Conservation (phyloP, 2,113 vertebrate genomes). For the Butastur rufipennis region DNA sequence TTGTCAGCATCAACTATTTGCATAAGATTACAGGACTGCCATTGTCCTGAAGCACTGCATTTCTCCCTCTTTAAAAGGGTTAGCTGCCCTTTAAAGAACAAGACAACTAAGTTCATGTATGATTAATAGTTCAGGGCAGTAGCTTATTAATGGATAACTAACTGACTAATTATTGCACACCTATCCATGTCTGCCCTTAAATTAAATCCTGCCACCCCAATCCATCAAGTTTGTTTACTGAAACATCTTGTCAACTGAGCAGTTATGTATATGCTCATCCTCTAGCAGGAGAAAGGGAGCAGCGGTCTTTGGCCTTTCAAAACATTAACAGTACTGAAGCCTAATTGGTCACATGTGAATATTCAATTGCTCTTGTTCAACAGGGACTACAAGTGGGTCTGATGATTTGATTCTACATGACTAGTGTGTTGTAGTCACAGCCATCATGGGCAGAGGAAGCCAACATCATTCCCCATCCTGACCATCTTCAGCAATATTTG, state of each 20-base stretch:
- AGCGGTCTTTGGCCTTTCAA: background rate
- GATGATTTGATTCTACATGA: background rate
- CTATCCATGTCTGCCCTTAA: background rate
- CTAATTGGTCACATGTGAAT: background rate
- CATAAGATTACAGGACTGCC: background rate
- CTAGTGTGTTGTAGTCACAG: background rate
- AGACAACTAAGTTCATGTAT: background rate
- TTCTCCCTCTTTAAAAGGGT: background rate
- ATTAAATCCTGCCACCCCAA: background rate
- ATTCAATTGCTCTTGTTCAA: background rate
- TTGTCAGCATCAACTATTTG: background rate
- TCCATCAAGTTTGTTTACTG: slow-evolving; percentile 11
- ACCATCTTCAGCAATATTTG: background rate
- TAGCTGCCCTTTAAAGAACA: background rate
- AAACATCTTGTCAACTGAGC: background rate
- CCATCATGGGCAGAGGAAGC: background rate
- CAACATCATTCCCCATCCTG: background rate
- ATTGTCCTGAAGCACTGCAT: background rate
- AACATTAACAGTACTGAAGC: background rate
- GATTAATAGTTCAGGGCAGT: background rate
- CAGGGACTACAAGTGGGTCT: background rate
- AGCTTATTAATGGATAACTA: background rate
- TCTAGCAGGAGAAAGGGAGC: background rate
- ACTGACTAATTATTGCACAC: slow-evolving; percentile 5
- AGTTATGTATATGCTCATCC: background rate